phyloP scores from a whole-genome alignment of 2,113 vertebrate species.

The Rana temporaria region DNA sequence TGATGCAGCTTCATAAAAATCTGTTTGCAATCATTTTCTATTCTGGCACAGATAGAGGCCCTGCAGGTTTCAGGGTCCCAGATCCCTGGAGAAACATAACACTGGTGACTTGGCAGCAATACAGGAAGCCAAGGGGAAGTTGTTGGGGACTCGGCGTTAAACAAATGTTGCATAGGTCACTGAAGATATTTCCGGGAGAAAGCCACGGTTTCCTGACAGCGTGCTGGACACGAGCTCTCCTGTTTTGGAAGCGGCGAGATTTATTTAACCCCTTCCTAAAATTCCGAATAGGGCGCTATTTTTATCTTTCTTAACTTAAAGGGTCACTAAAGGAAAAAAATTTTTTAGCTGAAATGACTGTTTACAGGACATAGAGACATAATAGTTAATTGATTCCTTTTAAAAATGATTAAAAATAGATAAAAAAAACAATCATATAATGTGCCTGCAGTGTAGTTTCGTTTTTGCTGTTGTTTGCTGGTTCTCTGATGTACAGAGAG shows the following conservation, averaged over 20 bases:
- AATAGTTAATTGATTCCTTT: no score
- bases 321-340: no score
- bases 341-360: no score
- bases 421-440: no score
- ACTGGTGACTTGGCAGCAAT: conserved; percentile 24
- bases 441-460: no score
- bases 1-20: conserved; percentile 9
- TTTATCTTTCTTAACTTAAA: no score
- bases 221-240: conserved; percentile 44
- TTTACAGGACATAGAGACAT: no score
- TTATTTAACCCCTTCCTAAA: conserved; percentile 31
- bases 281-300: no score
- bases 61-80: conserved; percentile 1
- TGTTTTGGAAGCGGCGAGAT: conserved; percentile 8
- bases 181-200: conserved; percentile 61
- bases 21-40: conserved; percentile 13
- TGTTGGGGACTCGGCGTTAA: conserved; percentile 64
- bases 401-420: no score
- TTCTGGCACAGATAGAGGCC: conserved; percentile 5
- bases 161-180: conserved; percentile 9
- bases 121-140: conserved; percentile 68
- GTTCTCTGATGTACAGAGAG: no score
- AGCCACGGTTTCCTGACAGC: conserved; percentile 15
- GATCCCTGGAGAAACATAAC: conserved; percentile 30
- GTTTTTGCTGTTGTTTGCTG: no score